Evolutionary conservation across 2,113 vertebrate species (phyloP).

Genomic region (Corythaixoides concolor): DNA sequence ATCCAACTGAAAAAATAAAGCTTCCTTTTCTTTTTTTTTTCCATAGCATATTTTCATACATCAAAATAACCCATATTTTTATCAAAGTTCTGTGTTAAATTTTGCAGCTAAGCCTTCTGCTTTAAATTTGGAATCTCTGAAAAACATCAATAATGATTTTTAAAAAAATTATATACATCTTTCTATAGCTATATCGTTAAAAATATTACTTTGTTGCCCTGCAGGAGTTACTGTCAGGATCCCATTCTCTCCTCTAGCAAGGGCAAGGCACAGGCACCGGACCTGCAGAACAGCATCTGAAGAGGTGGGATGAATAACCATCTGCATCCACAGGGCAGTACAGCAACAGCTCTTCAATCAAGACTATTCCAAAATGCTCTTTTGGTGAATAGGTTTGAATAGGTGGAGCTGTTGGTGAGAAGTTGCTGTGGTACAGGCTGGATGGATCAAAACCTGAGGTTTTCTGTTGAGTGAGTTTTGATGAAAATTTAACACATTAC

Average conservation of each 20-base stretch:
- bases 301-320: neutral
- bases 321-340: no score
- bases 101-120: neutral
- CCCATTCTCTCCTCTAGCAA: neutral
- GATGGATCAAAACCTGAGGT: neutral
- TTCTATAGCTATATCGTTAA: neutral
- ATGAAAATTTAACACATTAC: neutral
- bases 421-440: neutral
- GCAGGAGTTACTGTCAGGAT: neutral
- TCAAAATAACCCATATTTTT: neutral
- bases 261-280: neutral
- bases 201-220: neutral
- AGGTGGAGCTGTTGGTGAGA: neutral
- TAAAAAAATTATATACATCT: neutral
- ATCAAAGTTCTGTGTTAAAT: neutral
- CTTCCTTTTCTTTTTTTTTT: neutral
- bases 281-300: neutral
- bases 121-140: neutral
- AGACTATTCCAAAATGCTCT: neutral
- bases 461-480: neutral
- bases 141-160: neutral
- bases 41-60: neutral
- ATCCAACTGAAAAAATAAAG: neutral
- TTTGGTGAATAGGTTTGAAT: neutral
- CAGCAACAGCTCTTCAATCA: neutral